Percentiles rank a stretch among this genome's conserved stretches.
These are phyloP conservation scores for Porphyrio hochstetteri DNA, from an alignment of 2,113 vertebrate species.

Conservation along the genomic window DNA sequence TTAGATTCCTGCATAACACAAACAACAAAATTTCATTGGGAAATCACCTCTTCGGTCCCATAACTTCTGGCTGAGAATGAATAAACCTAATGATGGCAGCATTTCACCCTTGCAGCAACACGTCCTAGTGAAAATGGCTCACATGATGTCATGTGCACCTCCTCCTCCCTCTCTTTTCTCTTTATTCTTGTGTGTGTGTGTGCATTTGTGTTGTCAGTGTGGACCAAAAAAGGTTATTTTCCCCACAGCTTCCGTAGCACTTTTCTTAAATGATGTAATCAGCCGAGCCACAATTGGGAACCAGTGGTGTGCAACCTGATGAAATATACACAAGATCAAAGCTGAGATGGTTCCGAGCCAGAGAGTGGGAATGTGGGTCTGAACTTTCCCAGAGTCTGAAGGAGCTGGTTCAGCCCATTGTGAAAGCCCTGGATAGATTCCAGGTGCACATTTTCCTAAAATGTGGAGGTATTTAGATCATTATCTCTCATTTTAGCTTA, in stretches of 20 bases:
- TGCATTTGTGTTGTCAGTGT: background rate
- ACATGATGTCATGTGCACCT: background rate
- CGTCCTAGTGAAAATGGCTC: background rate
- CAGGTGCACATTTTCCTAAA: slow-evolving; percentile 56
- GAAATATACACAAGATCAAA: slow-evolving; percentile 49
- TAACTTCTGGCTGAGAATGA: background rate
- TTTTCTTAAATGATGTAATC: background rate
- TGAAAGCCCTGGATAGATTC: slow-evolving; percentile 31
- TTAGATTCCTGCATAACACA: background rate
- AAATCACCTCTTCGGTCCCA: background rate
- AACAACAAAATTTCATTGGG: background rate
- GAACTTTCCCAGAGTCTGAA: slow-evolving; percentile 55
- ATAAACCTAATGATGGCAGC: background rate
- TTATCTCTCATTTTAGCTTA: slow-evolving; percentile 56
- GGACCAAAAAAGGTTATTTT: background rate
- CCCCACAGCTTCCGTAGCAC: background rate
- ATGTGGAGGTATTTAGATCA: slow-evolving; percentile 48
- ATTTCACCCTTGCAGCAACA: background rate
- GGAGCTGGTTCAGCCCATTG: slow-evolving; percentile 42
- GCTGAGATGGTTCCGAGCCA: slow-evolving; percentile 47
- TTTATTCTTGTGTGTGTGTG: background rate
- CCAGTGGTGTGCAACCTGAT: slow-evolving; percentile 2
- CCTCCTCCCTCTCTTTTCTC: background rate
- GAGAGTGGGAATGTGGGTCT: slow-evolving; percentile 32
- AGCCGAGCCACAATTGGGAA: background rate